A percentile compares a stretch with the other conserved stretches of the same genome.
phyloP scores from a whole-genome alignment of 2,888 invertebrate genomes.

The Megaustenia siamemsis region DNA sequence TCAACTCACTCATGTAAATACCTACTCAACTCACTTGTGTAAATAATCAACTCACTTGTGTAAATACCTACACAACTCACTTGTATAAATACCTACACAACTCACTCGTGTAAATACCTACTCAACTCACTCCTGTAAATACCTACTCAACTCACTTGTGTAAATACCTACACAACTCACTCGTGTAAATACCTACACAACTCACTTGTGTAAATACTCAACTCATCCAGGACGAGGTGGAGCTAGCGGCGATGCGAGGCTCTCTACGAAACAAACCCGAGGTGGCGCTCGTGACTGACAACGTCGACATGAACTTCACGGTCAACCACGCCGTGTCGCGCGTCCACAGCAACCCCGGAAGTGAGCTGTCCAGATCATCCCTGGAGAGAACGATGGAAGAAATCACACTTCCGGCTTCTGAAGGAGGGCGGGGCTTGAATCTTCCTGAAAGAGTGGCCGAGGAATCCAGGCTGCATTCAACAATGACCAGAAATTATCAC shows the following conservation, averaged over 20 bases:
- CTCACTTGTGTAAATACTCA: no score
- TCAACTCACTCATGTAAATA: no score
- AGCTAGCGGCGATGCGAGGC: conserved; percentile 42
- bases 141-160: no score
- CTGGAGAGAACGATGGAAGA: conserved; percentile 56
- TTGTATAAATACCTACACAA: no score
- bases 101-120: no score
- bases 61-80: no score
- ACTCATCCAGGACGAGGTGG: conserved; percentile 50
- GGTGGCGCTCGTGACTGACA: conserved; percentile 58
- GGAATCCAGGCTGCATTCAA: conserved; percentile 34
- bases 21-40: no score
- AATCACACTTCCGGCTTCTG: conserved; percentile 34
- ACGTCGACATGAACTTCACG: conserved; percentile 60
- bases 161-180: no score
- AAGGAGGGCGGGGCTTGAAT: conserved; percentile 36
- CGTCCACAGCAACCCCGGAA: conserved; percentile 44
- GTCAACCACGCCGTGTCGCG: conserved; percentile 59
- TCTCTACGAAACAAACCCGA: conserved; percentile 55
- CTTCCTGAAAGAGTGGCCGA: conserved; percentile 49
- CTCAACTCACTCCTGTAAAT: no score
- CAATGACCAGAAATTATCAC: conserved; percentile 25
- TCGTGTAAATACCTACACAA: no score
- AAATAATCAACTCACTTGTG: no score
- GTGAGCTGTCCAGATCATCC: conserved; percentile 54